Conservation (phyloP, 2,797 vertebrate species). For the Serranus cabrilla region DNA sequence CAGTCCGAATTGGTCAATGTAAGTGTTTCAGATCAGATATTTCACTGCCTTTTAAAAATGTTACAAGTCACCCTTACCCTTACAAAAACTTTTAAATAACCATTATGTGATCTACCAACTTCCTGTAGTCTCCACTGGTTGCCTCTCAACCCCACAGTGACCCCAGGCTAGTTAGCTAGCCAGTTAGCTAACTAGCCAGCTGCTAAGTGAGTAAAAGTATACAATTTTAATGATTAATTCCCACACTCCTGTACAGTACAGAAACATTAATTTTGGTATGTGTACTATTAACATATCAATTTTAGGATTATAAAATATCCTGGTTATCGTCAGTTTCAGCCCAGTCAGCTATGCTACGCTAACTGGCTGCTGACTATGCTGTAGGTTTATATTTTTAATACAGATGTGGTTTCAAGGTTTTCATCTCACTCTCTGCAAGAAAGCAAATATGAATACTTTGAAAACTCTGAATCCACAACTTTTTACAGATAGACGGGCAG, state of each 20-base stretch:
- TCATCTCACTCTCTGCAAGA: neutral
- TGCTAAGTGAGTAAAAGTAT: too few relatives aligned
- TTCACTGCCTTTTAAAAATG: neutral
- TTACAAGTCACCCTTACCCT: neutral
- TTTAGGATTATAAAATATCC: too few relatives aligned
- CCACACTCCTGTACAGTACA: too few relatives aligned
- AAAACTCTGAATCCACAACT: neutral
- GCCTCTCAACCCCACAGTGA: neutral
- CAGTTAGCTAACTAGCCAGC: too few relatives aligned
- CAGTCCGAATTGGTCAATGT: neutral
- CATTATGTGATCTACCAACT: neutral
- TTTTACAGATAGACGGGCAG: neutral
- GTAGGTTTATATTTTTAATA: neutral
- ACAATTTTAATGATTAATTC: too few relatives aligned
- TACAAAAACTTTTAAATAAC: neutral
- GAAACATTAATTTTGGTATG: too few relatives aligned
- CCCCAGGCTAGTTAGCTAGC: too few relatives aligned
- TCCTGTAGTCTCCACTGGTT: neutral
- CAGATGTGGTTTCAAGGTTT: neutral
- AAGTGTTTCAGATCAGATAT: conserved; percentile 2
- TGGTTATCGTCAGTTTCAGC: too few relatives aligned
- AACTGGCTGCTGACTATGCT: too few relatives aligned
- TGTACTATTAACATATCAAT: too few relatives aligned
- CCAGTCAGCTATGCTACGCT: too few relatives aligned
- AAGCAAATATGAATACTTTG: neutral